Percentiles rank a stretch among this genome's conserved stretches.
These are phyloP conservation scores for Grammomys dolichurus DNA, from an alignment of 2,113 vertebrate genomes.

Conservation along the genomic window DNA sequence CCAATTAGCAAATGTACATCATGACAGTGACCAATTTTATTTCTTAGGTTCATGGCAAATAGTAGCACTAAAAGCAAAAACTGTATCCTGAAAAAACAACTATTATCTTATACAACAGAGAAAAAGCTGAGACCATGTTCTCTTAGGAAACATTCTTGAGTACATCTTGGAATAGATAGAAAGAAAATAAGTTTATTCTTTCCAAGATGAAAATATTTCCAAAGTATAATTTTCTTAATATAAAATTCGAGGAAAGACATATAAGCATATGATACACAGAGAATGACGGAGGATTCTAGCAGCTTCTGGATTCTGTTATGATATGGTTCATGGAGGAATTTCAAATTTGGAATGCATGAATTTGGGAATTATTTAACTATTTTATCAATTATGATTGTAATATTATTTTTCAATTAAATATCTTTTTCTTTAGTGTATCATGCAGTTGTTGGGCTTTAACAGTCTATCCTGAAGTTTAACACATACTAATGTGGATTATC, in stretches of 20 bases:
- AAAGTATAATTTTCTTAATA: not conserved
- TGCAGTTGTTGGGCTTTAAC: not conserved
- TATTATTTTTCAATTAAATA: not conserved
- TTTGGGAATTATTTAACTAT: not conserved
- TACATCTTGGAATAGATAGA: not conserved
- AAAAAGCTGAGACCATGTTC: not conserved
- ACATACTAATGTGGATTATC: not conserved
- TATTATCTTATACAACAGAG: not conserved
- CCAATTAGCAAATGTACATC: not conserved
- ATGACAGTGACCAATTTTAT: not conserved
- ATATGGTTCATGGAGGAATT: not conserved
- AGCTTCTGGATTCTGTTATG: not conserved
- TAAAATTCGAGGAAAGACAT: not conserved
- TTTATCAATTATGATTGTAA: not conserved
- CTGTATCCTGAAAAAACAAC: not conserved
- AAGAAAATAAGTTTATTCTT: slow-evolving; percentile 8
- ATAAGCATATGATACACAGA: not conserved
- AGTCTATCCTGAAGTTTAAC: slow-evolving; percentile 14
- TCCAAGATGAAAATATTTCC: not conserved
- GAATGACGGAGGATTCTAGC: not conserved
- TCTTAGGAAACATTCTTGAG: not conserved
- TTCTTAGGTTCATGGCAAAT: slow-evolving; percentile 34
- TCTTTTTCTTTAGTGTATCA: not conserved
- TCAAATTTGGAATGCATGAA: not conserved
- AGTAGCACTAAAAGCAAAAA: not conserved